Percentiles rank a stretch among this genome's conserved stretches.
phyloP scores from a whole-genome alignment of 2,797 vertebrate genomes.

The Sylvia borin region DNA sequence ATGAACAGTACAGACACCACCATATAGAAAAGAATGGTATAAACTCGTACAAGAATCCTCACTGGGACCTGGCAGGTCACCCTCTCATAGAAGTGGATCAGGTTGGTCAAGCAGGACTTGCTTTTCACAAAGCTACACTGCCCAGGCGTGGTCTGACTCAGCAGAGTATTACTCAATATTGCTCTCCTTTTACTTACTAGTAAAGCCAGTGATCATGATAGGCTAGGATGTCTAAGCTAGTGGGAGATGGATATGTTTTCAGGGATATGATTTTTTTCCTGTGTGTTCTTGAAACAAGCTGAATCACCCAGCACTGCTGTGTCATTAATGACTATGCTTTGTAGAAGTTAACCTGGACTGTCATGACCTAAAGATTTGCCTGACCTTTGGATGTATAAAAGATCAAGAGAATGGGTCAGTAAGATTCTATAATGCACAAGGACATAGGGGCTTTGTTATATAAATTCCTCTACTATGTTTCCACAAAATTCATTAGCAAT shows the following conservation, averaged over 20 bases:
- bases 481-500: not conserved
- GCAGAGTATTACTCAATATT: not conserved
- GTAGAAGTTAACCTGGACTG: not conserved
- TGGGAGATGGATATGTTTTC: not conserved
- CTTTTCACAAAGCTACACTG: not conserved
- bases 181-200: not conserved
- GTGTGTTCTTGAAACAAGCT: not conserved
- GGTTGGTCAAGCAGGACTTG: not conserved
- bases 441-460: not conserved
- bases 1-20: not conserved
- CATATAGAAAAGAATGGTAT: not conserved
- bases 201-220: not conserved
- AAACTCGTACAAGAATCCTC: not conserved
- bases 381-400: not conserved
- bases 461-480: not conserved
- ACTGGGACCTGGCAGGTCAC: not conserved
- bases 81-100: too few relatives aligned
- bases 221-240: not conserved
- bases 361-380: not conserved
- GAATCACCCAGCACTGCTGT: not conserved
- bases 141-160: not conserved
- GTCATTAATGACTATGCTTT: not conserved
- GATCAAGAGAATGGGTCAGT: rapidly evolving
- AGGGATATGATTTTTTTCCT: not conserved
- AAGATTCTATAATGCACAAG: not conserved